Evolutionary conservation across 2,888 invertebrate genomes (phyloP), one percentile per base, ranked within the genome.

Genomic region (Xanthostigma xanthostigma): DNA sequence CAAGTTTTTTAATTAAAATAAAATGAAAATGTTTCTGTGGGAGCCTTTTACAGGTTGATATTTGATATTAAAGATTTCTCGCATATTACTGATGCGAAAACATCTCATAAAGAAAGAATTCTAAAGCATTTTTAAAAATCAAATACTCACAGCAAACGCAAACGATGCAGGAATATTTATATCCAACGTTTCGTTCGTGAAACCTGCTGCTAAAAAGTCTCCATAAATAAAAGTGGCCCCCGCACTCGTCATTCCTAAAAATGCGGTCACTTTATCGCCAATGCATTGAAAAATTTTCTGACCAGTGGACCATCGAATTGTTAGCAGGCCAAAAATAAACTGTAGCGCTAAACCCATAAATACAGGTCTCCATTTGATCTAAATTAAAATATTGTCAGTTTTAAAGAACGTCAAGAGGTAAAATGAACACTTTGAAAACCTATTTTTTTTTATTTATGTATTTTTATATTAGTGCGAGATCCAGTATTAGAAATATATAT

Each of bases 141-240:
- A 34, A 34, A 33, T 46, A 67, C 74, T 73, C 63, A 92, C 92
- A 63, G 83, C 76, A 64, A 96, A 95, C 0, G 91, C 93, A 62
- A 96, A 94, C 12, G 84, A 79, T 50, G 69, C 68, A 53, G 75
- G 64, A 0, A 65, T 61, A 12, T 64, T 60, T 14, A 9, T 11
- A n/a, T 42, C 42, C 3, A 9, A 13, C 5, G 27, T 27, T 27
- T 27, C 27, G 6, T 27, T 27, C 27, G 1, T 27, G 27, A 27
- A 27, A 4, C 60, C 52, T 38, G 60, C 55, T 9, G 87, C 77
- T 0, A 88, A 67, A 0, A 72, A 60, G 1, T 79, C 71, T 0
- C 91, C 90, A 60, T 87, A 97, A 0, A 93, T 86, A 62, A 96
- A 94, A 1, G 71, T 73, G 0, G 91, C 81, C 0, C 95, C 96